Conservation (phyloP, 2,113 vertebrate genomes). For the Shinisaurus crocodilurus region DNA sequence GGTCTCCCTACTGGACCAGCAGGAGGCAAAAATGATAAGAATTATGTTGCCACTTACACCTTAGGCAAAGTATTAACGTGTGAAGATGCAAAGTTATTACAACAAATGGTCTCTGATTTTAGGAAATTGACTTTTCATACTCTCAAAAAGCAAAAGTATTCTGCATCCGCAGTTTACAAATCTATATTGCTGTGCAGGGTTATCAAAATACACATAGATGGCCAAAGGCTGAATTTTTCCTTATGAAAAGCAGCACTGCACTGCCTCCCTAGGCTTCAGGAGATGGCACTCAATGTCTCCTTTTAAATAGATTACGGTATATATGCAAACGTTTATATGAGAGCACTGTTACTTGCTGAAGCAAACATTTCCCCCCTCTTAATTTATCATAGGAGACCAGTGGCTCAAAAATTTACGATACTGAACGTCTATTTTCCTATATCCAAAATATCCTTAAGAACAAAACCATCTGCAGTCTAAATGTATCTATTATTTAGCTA, state of each 20-base stretch:
- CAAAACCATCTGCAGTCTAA: background rate
- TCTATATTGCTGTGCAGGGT: slow-evolving; percentile 39
- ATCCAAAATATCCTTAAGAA: background rate
- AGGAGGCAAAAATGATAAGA: background rate
- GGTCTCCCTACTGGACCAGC: background rate
- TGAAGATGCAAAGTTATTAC: slow-evolving; percentile 31
- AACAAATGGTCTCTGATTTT: slow-evolving; percentile 27
- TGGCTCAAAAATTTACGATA: background rate
- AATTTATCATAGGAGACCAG: slow-evolving; percentile 4
- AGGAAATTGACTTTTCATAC: slow-evolving; percentile 38
- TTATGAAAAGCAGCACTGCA: background rate
- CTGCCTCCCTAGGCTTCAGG: slow-evolving; percentile 27
- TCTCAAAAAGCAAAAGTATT: slow-evolving; percentile 30
- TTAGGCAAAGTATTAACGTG: slow-evolving; percentile 1
- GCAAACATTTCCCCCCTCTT: background rate
- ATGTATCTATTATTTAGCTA: background rate
- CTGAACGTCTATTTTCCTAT: background rate
- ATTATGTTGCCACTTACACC: background rate
- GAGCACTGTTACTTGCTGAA: slow-evolving; percentile 17
- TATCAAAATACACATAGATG: slow-evolving; percentile 38
- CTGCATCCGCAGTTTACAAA: slow-evolving; percentile 29
- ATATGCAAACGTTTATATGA: background rate
- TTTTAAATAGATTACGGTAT: slow-evolving; percentile 30
- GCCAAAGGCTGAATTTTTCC: slow-evolving; percentile 6
- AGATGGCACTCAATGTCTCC: background rate